Base-by-base conservation (phyloP, 2,113 vertebrate genomes). In the Chaetodon auriga region DNA sequence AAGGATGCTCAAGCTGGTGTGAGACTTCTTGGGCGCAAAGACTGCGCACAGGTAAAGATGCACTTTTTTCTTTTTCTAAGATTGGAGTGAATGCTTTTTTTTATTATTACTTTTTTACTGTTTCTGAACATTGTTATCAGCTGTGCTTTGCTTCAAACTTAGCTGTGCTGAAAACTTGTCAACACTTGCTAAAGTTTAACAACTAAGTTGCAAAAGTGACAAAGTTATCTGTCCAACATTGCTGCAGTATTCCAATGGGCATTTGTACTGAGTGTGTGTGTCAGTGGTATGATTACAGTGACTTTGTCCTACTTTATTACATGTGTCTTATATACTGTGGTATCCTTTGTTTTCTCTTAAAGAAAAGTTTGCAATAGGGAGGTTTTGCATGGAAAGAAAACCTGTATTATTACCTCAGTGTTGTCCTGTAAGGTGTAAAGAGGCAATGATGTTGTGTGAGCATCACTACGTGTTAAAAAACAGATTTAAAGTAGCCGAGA, bases 1-100 rank as follows among this genome's bases (percentile, higher is more conserved):
- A 82, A 95, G 91, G 95, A 96, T 96, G 95, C 95, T 94, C 92
- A 89, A 83, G 93, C 83, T 82, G 82, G 81, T 73, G 87, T 94
- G 90, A 94, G 94, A 78, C 81, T 90, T 92, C 90, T 85, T 68
- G 71, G 75, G 92, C 91, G 93, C 93, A 81, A 61, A 80, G 78
- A 49, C 79, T 93, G 92, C 92, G 90, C 90, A 79, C 87, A 95
- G 94, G 95, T 96, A 94, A 87, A 89, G 43, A 68, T 46, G 53
- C 19, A 25, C 13, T 36, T 70, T 66, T 51, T 61, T 65, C 10
- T 45, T 74, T 19, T 10, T 46, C 30, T 81, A 41, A 48, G 5
- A 45, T 11, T 70, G 4, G 53, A 61, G 5, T 62, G 0, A 61
- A 60, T 45, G 6, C 38, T 43, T 13, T 58, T 25, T 38, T 55